Percentiles rank a stretch among this genome's conserved stretches.
Conservation (phyloP, 2,113 vertebrate genomes). For the Elanus axillaris region DNA sequence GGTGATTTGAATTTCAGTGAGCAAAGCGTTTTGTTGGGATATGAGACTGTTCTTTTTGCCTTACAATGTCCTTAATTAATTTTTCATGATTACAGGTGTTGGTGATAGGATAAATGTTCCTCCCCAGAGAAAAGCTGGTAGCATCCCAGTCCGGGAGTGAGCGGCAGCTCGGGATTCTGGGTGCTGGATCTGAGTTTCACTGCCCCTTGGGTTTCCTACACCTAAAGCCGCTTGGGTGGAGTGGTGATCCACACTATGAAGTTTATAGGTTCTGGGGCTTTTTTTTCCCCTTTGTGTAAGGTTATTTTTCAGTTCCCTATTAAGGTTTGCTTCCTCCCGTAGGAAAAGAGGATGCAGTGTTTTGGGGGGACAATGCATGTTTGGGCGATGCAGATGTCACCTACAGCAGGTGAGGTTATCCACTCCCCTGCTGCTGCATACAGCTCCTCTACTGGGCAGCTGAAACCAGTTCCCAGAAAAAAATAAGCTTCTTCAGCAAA, state of each 20-base stretch:
- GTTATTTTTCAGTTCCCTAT: not conserved
- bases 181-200: not conserved
- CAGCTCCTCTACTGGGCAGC: not conserved
- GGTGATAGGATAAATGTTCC: not conserved
- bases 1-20: not conserved
- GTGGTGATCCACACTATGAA: fast-evolving
- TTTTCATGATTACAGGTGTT: not conserved
- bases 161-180: not conserved
- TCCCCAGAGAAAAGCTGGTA: not conserved
- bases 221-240: not conserved
- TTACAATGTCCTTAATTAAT: not conserved
- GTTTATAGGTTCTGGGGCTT: not conserved
- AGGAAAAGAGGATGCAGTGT: not conserved
- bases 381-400: not conserved
- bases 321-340: not conserved
- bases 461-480: not conserved
- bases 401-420: not conserved
- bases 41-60: not conserved
- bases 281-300: not conserved
- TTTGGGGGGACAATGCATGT: not conserved
- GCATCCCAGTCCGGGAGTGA: not conserved
- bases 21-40: not conserved
- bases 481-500: not conserved
- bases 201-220: not conserved
- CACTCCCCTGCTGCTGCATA: not conserved